Percentiles rank a stretch among this genome's conserved stretches.
These are phyloP conservation scores for Thysanoteuthis rhombus DNA, from an alignment of 2,888 invertebrate species.

Conservation along the genomic window DNA sequence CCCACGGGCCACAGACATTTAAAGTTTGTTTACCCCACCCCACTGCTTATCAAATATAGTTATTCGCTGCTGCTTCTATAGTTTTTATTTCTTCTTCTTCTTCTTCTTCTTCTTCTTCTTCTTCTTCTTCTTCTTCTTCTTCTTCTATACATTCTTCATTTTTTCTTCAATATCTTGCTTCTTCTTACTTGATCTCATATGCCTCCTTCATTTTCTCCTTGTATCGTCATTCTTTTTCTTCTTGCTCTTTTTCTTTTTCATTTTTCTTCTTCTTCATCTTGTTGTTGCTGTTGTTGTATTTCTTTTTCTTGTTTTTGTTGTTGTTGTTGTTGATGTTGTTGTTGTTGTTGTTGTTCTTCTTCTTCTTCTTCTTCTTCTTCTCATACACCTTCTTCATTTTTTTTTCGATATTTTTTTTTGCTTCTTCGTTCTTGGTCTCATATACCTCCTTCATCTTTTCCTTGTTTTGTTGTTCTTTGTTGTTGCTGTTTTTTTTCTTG, in stretches of 20 bases:
- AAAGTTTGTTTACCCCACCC: not conserved
- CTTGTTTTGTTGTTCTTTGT: not conserved
- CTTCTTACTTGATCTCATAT: no score
- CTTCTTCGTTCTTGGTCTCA: not conserved
- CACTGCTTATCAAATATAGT: slow-evolving; percentile 22
- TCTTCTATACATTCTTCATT: not conserved
- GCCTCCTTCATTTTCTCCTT: no score
- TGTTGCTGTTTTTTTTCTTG: not conserved
- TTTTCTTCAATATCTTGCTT: no score
- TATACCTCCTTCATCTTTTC: not conserved
- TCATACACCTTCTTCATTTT: not conserved
- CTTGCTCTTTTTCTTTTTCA: not conserved
- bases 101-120: not conserved
- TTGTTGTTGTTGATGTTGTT: no score
- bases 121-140: not conserved
- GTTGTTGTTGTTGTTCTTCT: no score
- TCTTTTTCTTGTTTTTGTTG: no score
- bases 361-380: not conserved
- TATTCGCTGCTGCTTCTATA: not conserved
- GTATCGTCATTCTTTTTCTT: no score
- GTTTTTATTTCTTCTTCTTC: not conserved
- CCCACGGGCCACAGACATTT: not conserved
- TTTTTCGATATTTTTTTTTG: no score
- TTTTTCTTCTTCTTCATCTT: not conserved
- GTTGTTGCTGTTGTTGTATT: no score